These are phyloP conservation scores for Zaprionus capensis DNA, from an alignment of 1,140 invertebrate genomes.

Conservation along the genomic window DNA sequence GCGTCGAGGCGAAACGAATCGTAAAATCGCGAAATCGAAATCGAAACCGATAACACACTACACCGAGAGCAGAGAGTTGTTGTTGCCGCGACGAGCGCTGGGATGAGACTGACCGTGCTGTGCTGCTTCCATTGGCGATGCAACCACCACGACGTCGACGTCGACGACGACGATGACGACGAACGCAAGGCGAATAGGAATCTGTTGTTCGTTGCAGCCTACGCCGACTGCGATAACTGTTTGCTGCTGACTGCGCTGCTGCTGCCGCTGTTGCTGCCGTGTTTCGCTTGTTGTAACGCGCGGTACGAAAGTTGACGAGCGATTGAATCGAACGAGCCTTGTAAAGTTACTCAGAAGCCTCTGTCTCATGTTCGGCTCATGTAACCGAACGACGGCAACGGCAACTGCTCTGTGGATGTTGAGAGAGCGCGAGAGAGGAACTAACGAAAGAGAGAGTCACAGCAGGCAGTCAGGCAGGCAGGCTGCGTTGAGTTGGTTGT, in stretches of 20 bases:
- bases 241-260: conserved; percentile 12
- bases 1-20: conserved; percentile 2
- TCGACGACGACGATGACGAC: neutral
- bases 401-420: conserved; percentile 32
- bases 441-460: conserved; percentile 1
- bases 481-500: neutral
- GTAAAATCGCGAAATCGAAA: conserved; percentile 24
- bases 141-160: conserved; percentile 39
- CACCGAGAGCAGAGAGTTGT: conserved; percentile 29
- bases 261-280: conserved; percentile 27
- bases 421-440: conserved; percentile 13
- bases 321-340: conserved; percentile 68
- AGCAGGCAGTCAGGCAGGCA: too few species aligned
- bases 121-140: conserved; percentile 32
- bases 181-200: conserved; percentile 40
- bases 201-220: conserved; percentile 28
- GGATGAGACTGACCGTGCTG: conserved; percentile 59
- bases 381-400: conserved; percentile 42
- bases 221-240: conserved; percentile 20
- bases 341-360: conserved; percentile 58
- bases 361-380: conserved; percentile 25
- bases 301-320: conserved; percentile 73
- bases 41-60: conserved; percentile 20
- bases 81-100: conserved; percentile 67
- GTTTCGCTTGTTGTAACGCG: conserved; percentile 65